Evolutionary conservation across 1,140 invertebrate species (phyloP), one percentile per base, ranked within the genome.

Genomic region (Drosophila ficusphila): DNA sequence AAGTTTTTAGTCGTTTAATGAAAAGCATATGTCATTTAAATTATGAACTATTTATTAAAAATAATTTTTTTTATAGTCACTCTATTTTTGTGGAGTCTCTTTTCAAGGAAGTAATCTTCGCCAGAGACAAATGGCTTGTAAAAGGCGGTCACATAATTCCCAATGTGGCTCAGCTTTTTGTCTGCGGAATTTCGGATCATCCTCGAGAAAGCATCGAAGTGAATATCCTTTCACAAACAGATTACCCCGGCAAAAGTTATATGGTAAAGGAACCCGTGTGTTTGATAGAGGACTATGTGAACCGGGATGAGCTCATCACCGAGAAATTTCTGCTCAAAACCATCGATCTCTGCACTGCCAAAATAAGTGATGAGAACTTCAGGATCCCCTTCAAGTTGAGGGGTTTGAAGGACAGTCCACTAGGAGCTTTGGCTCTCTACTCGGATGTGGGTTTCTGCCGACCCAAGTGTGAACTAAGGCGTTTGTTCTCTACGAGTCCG

Each of bases 81-180:
- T 54, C 74, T 1, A 9, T 83, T 2, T 77, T 69, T 9, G 69
- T 70, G 1, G 79, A 83, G 3, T 82, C 78, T 0, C 57, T 78
- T 0, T 69, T 73, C 7, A 12, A 36, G 1, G 54, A 81, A 16
- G 68, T 81, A 5, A 12, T 83, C 23, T 77, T 41, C n/a, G 78
- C 79, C 27, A 54, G 78, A 3, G 53, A 74, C 19, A 73, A 61
- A 18, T 82, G 75, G 61, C 48, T 82, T 19, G 34, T 25, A 2
- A 54, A 57, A 16, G 69, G 52, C 3, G 78, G 78, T 1, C 6
- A 21, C 3, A 82, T 82, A 2, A 51, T 83, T 38, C 78, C 78
- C 14, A 74, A 73, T 49, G 21, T 64, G 5, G 79, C 52, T 7
- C 23, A 42, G 8, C 38, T 83, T 5, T 69, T 47, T 38, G 49